Percentiles rank a stretch among this genome's conserved stretches.
These are phyloP conservation scores for Etheostoma cragini DNA, from an alignment of 2,113 vertebrate genomes.

Conservation along the genomic window DNA sequence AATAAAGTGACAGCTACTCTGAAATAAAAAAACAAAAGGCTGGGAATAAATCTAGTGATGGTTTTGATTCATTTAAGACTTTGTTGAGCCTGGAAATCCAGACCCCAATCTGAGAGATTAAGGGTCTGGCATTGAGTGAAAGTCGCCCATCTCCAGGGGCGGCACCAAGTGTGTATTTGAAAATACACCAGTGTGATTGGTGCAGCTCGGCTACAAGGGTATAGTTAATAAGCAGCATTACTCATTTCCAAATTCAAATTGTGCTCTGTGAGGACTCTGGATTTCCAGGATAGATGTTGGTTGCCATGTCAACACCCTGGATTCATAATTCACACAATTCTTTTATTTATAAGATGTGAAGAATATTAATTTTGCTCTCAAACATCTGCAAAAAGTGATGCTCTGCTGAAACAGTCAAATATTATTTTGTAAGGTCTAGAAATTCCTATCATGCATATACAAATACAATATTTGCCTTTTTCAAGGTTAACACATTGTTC, in stretches of 20 bases:
- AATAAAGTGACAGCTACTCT: conserved; percentile 27
- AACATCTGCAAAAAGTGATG: background rate
- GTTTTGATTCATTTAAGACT: conserved; percentile 2
- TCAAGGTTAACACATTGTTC: background rate
- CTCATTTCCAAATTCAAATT: no score
- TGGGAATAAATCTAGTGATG: conserved; percentile 31
- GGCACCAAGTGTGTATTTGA: no score
- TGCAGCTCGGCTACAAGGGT: no score
- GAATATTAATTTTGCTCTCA: background rate
- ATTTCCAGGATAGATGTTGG: no score
- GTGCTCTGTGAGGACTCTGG: no score
- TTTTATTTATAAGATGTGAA: background rate
- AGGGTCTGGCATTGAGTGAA: no score
- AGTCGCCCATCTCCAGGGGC: no score
- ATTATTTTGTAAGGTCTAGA: background rate
- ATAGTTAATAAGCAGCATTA: no score
- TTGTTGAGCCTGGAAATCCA: no score
- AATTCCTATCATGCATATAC: background rate
- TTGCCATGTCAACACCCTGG: background rate
- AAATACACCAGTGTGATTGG: no score
- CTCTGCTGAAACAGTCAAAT: background rate
- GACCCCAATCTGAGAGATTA: no score
- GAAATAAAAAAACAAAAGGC: conserved; percentile 47
- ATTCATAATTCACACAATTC: background rate
- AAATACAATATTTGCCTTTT: background rate